phyloP scores from a whole-genome alignment of 2,888 invertebrate species.

The Fissipunctia ypsillon region DNA sequence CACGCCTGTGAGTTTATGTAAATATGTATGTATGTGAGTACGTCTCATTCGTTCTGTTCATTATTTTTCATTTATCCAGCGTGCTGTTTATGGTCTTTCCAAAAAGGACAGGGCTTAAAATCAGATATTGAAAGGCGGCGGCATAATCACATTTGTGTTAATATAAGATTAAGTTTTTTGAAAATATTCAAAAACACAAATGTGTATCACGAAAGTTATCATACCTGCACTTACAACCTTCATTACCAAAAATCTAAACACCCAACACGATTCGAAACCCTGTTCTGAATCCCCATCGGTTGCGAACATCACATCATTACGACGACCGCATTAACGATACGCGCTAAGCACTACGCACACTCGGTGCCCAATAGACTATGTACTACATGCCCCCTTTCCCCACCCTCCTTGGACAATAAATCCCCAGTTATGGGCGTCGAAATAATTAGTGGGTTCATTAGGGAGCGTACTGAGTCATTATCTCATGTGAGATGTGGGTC shows the following conservation, averaged over 20 bases:
- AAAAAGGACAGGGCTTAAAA: too few species aligned
- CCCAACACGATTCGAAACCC: background rate
- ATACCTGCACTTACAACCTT: background rate
- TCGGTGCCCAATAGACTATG: slow-evolving; percentile 47
- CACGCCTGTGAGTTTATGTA: too few species aligned
- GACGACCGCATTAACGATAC: slow-evolving; percentile 37
- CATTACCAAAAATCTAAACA: background rate
- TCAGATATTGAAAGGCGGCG: background rate
- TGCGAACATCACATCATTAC: slow-evolving; percentile 31
- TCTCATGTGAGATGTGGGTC: slow-evolving; percentile 51
- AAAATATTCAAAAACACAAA: background rate
- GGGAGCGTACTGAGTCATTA: slow-evolving; percentile 63
- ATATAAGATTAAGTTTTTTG: too few species aligned
- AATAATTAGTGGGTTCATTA: slow-evolving; percentile 75
- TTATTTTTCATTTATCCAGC: background rate
- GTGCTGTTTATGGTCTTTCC: too few species aligned
- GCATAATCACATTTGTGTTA: too few species aligned
- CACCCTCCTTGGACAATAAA: slow-evolving; percentile 63
- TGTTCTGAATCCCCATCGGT: background rate
- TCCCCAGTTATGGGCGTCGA: slow-evolving; percentile 69
- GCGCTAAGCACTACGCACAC: slow-evolving; percentile 56
- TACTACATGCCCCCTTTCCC: slow-evolving; percentile 14
- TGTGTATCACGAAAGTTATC: too few species aligned
- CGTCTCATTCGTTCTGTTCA: background rate
- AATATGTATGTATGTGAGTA: background rate